Base-by-base conservation (phyloP, 2,888 invertebrate species). In the Masnerella sp. region DNA sequence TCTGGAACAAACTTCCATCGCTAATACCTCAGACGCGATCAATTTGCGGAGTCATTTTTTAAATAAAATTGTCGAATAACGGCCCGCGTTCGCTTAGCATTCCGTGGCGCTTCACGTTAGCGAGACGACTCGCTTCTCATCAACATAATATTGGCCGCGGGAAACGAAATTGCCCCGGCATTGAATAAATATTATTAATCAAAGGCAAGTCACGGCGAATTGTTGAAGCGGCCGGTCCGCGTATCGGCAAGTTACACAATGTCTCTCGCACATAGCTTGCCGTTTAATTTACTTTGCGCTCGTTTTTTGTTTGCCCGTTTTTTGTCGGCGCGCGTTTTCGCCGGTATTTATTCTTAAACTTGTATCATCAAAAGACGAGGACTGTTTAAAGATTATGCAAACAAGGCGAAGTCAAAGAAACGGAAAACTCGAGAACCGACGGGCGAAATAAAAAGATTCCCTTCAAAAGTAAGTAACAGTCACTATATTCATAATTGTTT, bases 381-480 rank as follows among this genome's bases (percentile, higher is more conserved):
- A 70, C 56, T 56, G 64, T 70, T 70, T 70, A 70, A 70, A 70
- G 62, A 70, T 70, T 70, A 62, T 64, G 70, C 62, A 62, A 70
- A 70, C 58, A 70, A 70, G 40, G 25, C 28, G 42, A 56, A 70
- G 70, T 70, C 70, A 64, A 62, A 64, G 70, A 70, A 64, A 70
- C 70, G 40, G 61, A 69, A 61, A 54, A 54, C 54, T 62, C 62
- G 51, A 36, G 62, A 64, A 70, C 42, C 49, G 43, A 12, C 42
- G 25, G 12, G 32, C 30, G 56, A 70, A 64, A 70, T 58, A 64
- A 43, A 70, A 70, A 58, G 45, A 38, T 51, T 58, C 14, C 34
- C 11, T 28, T 42, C 36, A 42, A 40, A 61, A 54, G 56, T 70
- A 70, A 61, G 54, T 56, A 62, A 58, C 70, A 58, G 62, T 70